A percentile compares a stretch with the other conserved stretches of the same genome.
phyloP scores from a whole-genome alignment of 2,888 invertebrate species.

The Ectemnius continuus region DNA sequence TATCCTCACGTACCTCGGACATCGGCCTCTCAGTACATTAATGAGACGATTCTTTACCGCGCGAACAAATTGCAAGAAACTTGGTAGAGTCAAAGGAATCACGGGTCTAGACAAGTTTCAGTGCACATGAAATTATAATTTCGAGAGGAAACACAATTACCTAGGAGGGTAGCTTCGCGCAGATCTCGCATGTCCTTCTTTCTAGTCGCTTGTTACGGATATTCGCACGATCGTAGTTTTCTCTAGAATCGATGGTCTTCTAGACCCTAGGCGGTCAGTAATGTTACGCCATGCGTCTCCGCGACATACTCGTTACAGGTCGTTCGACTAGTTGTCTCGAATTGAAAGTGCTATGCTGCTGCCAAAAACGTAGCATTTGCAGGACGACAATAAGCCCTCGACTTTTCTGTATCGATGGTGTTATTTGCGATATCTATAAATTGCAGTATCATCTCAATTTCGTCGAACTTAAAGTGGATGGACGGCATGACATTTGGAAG shows the following conservation, averaged over 20 bases:
- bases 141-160: constrained; percentile 29
- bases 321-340: too few relatives aligned
- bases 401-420: not conserved
- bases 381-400: too few relatives aligned
- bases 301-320: too few relatives aligned
- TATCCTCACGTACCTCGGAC: too few relatives aligned
- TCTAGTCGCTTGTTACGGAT: constrained; percentile 8
- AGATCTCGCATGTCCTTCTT: constrained; percentile 10
- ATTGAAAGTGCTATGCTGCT: too few relatives aligned
- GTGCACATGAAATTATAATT: constrained; percentile 38
- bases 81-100: constrained; percentile 36
- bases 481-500: constrained; percentile 45
- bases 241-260: constrained; percentile 1
- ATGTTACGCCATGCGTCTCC: too few relatives aligned
- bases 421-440: constrained; percentile 26
- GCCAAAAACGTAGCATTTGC: too few relatives aligned
- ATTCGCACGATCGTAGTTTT: not conserved
- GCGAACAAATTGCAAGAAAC: constrained; percentile 28
- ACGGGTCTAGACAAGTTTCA: constrained; percentile 37
- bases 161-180: constrained; percentile 7
- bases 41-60: constrained; percentile 15
- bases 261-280: not conserved
- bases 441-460: constrained; percentile 34
- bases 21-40: not conserved
- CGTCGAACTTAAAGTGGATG: constrained; percentile 24